These are phyloP conservation scores for Mylabris sibirica DNA, from an alignment of 2,888 invertebrate species.

Conservation along the genomic window DNA sequence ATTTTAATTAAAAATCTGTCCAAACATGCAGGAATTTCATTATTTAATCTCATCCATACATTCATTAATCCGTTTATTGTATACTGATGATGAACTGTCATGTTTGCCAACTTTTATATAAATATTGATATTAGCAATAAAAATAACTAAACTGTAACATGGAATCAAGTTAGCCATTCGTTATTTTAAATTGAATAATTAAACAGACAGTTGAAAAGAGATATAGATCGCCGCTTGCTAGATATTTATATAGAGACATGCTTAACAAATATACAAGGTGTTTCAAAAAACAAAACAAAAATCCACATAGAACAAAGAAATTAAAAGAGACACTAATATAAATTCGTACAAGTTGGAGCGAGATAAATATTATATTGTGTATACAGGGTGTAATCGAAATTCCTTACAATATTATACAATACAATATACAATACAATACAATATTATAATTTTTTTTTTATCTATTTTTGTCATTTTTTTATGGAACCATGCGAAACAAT, in stretches of 20 bases:
- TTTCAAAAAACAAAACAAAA: background rate
- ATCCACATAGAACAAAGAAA: no score
- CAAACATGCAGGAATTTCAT: background rate
- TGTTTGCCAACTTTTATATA: constrained; percentile 8
- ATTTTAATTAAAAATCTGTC: constrained; percentile 1
- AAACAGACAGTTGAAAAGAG: constrained; percentile 4
- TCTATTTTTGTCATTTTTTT: no score
- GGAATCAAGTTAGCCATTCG: constrained; percentile 11
- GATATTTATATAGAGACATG: background rate
- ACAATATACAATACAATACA: no score
- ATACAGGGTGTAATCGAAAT: no score
- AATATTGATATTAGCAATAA: constrained; percentile 14
- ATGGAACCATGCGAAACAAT: no score
- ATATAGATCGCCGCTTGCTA: background rate
- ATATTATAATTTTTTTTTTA: no score
- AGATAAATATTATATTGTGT: no score
- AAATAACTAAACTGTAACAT: constrained; percentile 2
- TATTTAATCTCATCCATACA: background rate
- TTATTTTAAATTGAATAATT: background rate
- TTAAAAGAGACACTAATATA: no score
- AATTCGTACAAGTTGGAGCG: no score
- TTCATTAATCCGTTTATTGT: no score
- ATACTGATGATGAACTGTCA: background rate
- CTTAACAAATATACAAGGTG: background rate
- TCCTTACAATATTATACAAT: no score